Evolutionary conservation across 2,113 vertebrate species (phyloP).

Genomic region (Orthochromis indermauri): DNA sequence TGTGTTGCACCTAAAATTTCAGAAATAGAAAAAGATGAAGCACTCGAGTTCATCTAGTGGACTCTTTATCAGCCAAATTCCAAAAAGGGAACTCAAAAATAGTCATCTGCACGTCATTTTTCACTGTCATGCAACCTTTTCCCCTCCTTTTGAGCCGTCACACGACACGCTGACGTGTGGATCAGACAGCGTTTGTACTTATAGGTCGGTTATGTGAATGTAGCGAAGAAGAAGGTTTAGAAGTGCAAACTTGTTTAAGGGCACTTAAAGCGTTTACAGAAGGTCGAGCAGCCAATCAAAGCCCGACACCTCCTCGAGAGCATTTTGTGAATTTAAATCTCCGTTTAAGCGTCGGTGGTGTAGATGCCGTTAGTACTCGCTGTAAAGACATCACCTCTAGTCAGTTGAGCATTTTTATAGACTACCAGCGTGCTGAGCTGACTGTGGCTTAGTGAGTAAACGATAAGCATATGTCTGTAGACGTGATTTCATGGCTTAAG

Average conservation of each 20-base stretch:
- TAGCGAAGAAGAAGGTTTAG: constrained; percentile 10
- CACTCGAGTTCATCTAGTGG: constrained; percentile 16
- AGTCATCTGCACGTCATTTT: constrained; percentile 3
- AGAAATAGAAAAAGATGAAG: constrained; percentile 23
- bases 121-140: neutral
- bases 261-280: constrained; percentile 33
- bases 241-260: constrained; percentile 23
- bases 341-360: neutral
- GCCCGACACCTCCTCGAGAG: neutral
- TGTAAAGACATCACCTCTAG: constrained; percentile 3
- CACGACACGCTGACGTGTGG: neutral
- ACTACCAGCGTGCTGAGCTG: constrained; percentile 24
- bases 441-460: constrained; percentile 30
- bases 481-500: constrained; percentile 55
- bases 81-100: constrained; percentile 3
- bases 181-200: constrained; percentile 25
- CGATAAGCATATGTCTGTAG: constrained; percentile 46
- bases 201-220: constrained; percentile 36
- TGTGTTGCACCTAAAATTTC: constrained; percentile 46
- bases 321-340: constrained; percentile 11
- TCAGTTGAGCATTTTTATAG: constrained; percentile 1
- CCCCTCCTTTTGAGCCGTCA: neutral
- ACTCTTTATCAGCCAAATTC: constrained; percentile 26
- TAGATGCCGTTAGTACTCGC: neutral
- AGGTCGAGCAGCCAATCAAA: neutral